These are phyloP conservation scores for Lycaena phlaeas DNA, from an alignment of 2,888 invertebrate genomes.

Conservation along the genomic window DNA sequence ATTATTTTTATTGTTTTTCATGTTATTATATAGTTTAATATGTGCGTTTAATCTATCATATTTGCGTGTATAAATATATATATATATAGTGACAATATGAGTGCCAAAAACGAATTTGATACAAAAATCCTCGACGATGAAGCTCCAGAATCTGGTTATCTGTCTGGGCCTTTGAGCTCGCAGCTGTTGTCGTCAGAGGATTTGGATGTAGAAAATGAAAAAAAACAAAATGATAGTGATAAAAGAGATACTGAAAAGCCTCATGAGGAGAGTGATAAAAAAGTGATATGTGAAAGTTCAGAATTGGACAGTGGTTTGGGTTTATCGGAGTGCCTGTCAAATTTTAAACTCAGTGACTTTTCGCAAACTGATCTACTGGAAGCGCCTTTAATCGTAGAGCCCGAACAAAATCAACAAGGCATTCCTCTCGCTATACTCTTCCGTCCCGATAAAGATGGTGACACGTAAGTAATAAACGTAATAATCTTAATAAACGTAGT, in stretches of 20 bases:
- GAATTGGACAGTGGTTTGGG: conserved; percentile 75
- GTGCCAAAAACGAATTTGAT: conserved; percentile 50
- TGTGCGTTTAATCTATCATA: conserved; percentile 17
- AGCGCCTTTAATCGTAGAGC: conserved; percentile 23
- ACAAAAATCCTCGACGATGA: conserved; percentile 45
- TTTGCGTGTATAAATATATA: conserved; percentile 17
- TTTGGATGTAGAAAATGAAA: conserved; percentile 13
- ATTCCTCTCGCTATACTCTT: conserved; percentile 78
- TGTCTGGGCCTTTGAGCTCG: conserved; percentile 40
- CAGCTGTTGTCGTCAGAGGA: conserved; percentile 24
- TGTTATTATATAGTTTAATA: conserved; percentile 26
- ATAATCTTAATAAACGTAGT: too few species aligned
- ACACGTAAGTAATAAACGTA: conserved; percentile 80
- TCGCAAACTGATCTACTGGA: conserved; percentile 19
- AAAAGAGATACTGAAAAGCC: conserved; percentile 14
- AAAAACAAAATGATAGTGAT: conserved; percentile 23
- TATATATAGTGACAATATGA: conserved; percentile 42
- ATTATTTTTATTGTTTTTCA: conserved; percentile 30
- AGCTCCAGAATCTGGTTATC: conserved; percentile 50
- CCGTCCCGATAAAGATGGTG: conserved; percentile 87
- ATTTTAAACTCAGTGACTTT: conserved; percentile 47
- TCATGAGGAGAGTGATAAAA: conserved; percentile 26
- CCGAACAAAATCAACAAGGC: conserved; percentile 23
- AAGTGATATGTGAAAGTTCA: conserved; percentile 31
- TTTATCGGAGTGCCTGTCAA: conserved; percentile 75